Evolutionary conservation across 2,113 vertebrate species (phyloP).

Genomic region (Gymnocephalus cernua): DNA sequence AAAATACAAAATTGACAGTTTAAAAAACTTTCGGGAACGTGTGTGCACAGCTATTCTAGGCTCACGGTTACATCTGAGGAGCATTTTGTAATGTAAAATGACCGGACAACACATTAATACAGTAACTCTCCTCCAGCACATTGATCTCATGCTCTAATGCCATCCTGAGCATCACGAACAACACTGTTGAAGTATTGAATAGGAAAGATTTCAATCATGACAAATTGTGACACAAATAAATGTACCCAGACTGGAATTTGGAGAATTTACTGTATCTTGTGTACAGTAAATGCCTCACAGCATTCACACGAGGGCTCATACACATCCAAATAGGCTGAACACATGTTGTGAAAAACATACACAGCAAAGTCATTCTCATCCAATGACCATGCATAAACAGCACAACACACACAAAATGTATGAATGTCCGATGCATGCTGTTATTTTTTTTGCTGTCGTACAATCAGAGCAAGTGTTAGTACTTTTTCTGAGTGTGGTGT

Average conservation of each 20-base stretch:
- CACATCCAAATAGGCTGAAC: constrained; percentile 58
- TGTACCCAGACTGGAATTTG: constrained; percentile 60
- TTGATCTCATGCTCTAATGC: constrained; percentile 55
- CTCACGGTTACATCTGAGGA: constrained; percentile 48
- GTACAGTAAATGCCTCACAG: constrained; percentile 77
- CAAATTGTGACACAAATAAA: constrained; percentile 49
- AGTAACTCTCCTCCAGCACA: constrained; percentile 75
- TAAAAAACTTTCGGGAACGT: constrained; percentile 25
- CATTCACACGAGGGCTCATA: constrained; percentile 68
- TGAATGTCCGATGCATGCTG: constrained; percentile 79
- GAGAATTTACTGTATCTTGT: constrained; percentile 79
- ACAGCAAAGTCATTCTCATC: constrained; percentile 79
- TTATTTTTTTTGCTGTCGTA: constrained; percentile 27
- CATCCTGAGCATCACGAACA: constrained; percentile 45
- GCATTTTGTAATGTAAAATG: constrained; percentile 57
- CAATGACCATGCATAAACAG: constrained; percentile 78
- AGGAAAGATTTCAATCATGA: constrained; percentile 36
- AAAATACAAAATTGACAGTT: constrained; percentile 12
- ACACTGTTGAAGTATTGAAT: constrained; percentile 42
- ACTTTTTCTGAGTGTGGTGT: constrained; percentile 39
- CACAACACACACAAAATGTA: constrained; percentile 74
- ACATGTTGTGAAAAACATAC: constrained; percentile 68
- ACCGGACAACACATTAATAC: constrained; percentile 70
- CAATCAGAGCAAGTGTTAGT: constrained; percentile 47
- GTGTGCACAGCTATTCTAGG: constrained; percentile 52